Evolutionary conservation across 2,888 invertebrate species (phyloP), one percentile per base, ranked within the genome.

Genomic region (Coenonympha arcania): DNA sequence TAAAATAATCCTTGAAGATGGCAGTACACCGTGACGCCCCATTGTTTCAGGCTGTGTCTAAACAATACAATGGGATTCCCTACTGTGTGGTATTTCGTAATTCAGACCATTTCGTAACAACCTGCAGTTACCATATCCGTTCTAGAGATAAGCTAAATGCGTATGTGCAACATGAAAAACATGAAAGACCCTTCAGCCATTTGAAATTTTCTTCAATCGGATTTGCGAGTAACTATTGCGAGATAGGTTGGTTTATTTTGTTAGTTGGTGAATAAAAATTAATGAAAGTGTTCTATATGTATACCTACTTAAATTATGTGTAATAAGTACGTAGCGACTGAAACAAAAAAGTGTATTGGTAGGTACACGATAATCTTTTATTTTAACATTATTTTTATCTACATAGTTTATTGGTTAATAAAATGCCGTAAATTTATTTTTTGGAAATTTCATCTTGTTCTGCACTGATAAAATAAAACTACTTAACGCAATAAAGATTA

Each of bases 1-100:
- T 28, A 30, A 41, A 41, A 26, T 51, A 51, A 55, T 71, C 69
- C 68, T 68, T 67, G 64, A 65, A 71, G 72, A 67, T 63, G 69
- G 62, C 63, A 68, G 4, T 58, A 61, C 50, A 71, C 69, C 75
- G 71, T 79, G 67, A 79, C 75, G 70, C 50, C 62, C 57, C 57
- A 54, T 46, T 26, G 65, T 80, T 80, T 60, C 62, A 59, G 54
- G 61, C 63, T 71, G 68, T 69, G 67, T 69, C 58, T 57, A 53
- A 72, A 82, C 83, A 81, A 83, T 79, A 62, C 73, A 74, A 75
- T 71, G 69, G 73, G 66, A 68, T 69, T 68, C 66, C 68, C 68
- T 65, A 67, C 64, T 71, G 60, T 61, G 61, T 61, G 36, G 63
- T 60, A 69, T 79, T 73, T 77, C 65, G 73, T 73, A 77, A 81